These are phyloP conservation scores for Ciconia stormi DNA, from an alignment of 2,113 vertebrate species.

Conservation along the genomic window DNA sequence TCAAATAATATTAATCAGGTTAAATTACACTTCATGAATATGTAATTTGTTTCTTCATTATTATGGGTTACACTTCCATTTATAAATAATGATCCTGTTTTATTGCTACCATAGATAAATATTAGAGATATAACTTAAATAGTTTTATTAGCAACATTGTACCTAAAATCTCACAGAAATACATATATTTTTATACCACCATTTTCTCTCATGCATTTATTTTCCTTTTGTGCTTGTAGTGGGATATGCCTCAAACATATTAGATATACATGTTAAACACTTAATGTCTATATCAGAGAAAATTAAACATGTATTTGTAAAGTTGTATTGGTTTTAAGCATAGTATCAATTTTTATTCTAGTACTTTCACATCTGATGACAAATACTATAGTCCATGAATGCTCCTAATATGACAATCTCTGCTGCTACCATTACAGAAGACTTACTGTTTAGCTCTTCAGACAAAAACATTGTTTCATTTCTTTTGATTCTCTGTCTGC, in stretches of 20 bases:
- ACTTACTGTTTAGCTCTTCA: neutral
- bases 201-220: neutral
- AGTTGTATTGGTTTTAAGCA: neutral
- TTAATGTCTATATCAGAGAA: neutral
- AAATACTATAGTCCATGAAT: neutral
- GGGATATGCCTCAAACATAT: neutral
- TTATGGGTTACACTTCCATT: neutral
- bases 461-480: neutral
- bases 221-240: neutral
- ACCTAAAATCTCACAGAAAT: neutral
- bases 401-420: neutral
- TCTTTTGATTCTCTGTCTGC: neutral
- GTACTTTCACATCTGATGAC: neutral
- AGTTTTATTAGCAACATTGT: neutral
- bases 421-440: neutral
- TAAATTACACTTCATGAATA: conserved; percentile 52
- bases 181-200: neutral
- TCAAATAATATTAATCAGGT: conserved; percentile 37
- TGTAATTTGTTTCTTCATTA: conserved; percentile 33
- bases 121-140: conserved; percentile 2
- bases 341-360: neutral
- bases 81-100: neutral
- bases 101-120: conserved; percentile 12
- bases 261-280: neutral
- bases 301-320: neutral